Evolutionary conservation across 1,140 invertebrate species (phyloP).

Genomic region (Linepithema humile): DNA sequence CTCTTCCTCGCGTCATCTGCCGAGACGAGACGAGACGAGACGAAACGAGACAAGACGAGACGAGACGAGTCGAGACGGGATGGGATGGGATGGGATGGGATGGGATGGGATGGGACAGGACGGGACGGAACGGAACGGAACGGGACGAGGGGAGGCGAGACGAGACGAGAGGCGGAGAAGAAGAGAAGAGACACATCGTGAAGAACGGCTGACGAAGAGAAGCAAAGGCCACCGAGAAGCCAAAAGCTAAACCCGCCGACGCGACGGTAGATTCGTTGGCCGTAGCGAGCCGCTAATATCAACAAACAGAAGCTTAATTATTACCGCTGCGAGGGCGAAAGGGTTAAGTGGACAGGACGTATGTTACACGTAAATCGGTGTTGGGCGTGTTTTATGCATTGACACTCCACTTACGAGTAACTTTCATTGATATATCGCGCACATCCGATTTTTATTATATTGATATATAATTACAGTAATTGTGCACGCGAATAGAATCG

Average conservation of each 20-base stretch:
- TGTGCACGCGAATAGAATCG: too few species aligned
- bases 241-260: constrained; percentile 69
- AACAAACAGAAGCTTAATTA: constrained; percentile 75
- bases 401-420: not conserved
- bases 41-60: not conserved
- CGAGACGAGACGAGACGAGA: constrained; percentile 35
- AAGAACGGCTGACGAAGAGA: constrained; percentile 50
- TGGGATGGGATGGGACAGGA: constrained; percentile 24
- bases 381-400: not conserved
- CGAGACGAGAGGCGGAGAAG: constrained; percentile 44
- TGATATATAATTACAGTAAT: too few species aligned
- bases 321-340: constrained; percentile 58
- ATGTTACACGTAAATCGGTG: constrained; percentile 15
- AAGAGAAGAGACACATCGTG: constrained; percentile 59
- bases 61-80: not conserved
- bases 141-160: constrained; percentile 8
- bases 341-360: constrained; percentile 47
- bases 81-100: constrained; percentile 24
- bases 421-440: too few species aligned
- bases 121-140: constrained; percentile 7
- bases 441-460: too few species aligned
- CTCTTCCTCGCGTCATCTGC: constrained; percentile 55
- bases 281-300: constrained; percentile 64
- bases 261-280: constrained; percentile 60
- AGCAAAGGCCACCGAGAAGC: constrained; percentile 52